Percentiles rank a stretch among this genome's conserved stretches.
Evolutionary conservation across 2,888 invertebrate species (phyloP).

Genomic region (Lepidocyrtinus sp.): DNA sequence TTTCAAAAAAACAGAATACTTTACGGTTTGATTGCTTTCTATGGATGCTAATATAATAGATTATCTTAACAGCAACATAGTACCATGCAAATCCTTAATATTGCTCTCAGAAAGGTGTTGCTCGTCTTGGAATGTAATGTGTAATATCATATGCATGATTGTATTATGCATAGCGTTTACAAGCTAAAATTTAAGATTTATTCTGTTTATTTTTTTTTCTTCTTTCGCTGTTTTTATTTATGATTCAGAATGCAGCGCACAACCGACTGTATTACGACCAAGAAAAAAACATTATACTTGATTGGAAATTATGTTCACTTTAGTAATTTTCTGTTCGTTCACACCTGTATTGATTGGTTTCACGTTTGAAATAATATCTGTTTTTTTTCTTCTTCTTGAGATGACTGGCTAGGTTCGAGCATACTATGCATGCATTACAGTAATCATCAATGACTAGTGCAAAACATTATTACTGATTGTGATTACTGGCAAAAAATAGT

Average conservation of each 20-base stretch:
- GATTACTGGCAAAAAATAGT: background rate
- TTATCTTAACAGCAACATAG: constrained; percentile 10
- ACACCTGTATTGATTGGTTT: constrained; percentile 45
- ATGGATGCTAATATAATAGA: constrained; percentile 6
- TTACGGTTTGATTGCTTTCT: constrained; percentile 30
- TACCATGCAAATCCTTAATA: constrained; percentile 2
- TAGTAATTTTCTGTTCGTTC: constrained; percentile 58
- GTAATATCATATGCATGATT: too few species aligned
- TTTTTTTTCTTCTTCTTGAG: background rate
- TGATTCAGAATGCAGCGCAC: constrained; percentile 5
- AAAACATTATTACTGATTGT: constrained; percentile 2
- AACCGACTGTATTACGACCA: background rate
- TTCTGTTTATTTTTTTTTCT: too few species aligned
- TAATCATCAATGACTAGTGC: background rate
- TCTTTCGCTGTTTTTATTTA: background rate
- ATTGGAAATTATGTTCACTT: constrained; percentile 55
- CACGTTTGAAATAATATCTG: constrained; percentile 11
- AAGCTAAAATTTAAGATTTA: too few species aligned
- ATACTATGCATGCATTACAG: background rate
- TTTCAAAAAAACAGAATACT: background rate
- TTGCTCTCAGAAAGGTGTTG: background rate
- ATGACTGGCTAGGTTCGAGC: background rate
- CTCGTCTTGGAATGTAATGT: background rate
- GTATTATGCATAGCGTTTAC: too few species aligned
- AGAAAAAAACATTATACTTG: constrained; percentile 36